Evolutionary conservation across 2,888 invertebrate genomes (phyloP).

Genomic region (Tenthredo notha): DNA sequence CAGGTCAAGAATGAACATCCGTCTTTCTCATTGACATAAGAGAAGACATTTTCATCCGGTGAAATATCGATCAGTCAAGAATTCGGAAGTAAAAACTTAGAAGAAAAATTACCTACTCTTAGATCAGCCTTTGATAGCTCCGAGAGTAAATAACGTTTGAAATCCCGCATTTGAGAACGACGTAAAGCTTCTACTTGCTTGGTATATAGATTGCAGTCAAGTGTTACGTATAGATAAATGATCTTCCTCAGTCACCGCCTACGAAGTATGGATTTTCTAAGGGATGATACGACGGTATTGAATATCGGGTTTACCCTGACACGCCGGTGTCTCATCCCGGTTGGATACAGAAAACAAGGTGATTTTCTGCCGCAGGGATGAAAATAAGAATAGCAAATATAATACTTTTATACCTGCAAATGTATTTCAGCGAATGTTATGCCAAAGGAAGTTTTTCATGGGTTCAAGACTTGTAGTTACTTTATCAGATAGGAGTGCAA

Average conservation of each 20-base stretch:
- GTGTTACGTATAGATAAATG: conserved; percentile 21
- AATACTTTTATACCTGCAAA: neutral
- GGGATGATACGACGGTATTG: conserved; percentile 22
- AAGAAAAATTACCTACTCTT: neutral
- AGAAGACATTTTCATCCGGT: neutral
- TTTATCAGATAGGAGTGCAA: neutral
- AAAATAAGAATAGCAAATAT: neutral
- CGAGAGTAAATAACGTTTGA: conserved; percentile 4
- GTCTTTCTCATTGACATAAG: neutral
- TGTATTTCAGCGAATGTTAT: neutral
- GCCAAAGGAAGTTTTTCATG: neutral
- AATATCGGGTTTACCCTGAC: conserved; percentile 12
- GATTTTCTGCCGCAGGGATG: neutral
- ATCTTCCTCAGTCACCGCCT: neutral
- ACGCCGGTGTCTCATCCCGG: neutral
- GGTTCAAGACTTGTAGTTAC: neutral
- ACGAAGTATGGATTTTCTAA: conserved; percentile 14
- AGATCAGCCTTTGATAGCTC: conserved; percentile 1
- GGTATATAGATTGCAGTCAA: conserved; percentile 19
- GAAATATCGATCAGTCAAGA: conserved; percentile 18
- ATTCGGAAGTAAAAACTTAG: conserved; percentile 7
- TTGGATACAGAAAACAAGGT: conserved; percentile 39
- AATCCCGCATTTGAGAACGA: neutral
- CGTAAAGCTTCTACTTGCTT: neutral
- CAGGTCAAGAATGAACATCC: neutral